These are phyloP conservation scores for Spialia ferax DNA, from an alignment of 2,888 invertebrate species.

Conservation along the genomic window DNA sequence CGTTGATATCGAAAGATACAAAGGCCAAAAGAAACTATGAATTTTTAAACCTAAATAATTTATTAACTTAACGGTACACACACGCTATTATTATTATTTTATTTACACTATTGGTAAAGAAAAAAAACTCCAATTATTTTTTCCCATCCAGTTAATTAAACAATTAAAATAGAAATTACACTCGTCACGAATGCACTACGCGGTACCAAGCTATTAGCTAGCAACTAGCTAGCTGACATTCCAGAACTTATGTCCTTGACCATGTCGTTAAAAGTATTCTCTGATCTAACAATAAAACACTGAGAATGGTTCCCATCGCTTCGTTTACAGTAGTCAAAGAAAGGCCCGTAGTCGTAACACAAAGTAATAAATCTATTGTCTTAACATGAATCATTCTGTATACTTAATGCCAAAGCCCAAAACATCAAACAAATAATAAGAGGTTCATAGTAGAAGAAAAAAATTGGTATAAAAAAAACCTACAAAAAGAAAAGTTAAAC, in stretches of 20 bases:
- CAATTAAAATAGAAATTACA: background rate
- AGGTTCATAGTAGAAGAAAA: too few species aligned
- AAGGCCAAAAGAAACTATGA: too few species aligned
- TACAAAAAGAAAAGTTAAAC: too few species aligned
- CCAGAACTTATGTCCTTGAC: slow-evolving; percentile 1
- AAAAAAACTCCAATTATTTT: too few species aligned
- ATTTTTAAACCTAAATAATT: too few species aligned
- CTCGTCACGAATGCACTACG: background rate
- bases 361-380: slow-evolving; percentile 17
- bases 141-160: background rate
- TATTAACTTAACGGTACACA: too few species aligned
- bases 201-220: too few species aligned
- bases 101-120: too few species aligned
- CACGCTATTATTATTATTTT: too few species aligned
- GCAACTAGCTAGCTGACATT: background rate
- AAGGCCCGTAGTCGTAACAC: slow-evolving; percentile 2
- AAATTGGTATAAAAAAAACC: background rate
- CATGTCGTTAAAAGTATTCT: slow-evolving; percentile 13
- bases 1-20: too few species aligned
- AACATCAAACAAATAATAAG: slow-evolving; percentile 1
- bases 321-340: slow-evolving; percentile 14
- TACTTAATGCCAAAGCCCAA: background rate
- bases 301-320: slow-evolving; percentile 17
- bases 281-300: slow-evolving; percentile 15
- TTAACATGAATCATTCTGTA: slow-evolving; percentile 10